Percentiles rank a stretch among this genome's conserved stretches.
Conservation (phyloP, 2,797 vertebrate species). For the Siniperca scherzeri region DNA sequence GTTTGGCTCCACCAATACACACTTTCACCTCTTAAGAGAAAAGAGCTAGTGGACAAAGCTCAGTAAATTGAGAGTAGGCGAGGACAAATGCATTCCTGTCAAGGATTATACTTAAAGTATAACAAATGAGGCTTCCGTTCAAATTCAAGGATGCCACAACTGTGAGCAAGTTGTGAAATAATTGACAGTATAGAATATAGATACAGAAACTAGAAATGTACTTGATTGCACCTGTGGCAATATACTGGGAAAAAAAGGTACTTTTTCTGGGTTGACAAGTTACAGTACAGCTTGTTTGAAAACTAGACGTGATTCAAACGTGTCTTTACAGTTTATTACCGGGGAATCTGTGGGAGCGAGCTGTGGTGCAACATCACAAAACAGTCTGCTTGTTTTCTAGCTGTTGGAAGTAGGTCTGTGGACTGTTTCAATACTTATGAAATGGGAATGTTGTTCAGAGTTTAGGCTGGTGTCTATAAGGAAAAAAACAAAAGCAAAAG, state of each 20-base stretch:
- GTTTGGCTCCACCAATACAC: not conserved
- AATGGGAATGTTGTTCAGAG: conserved; percentile 4
- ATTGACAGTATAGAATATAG: too few species aligned
- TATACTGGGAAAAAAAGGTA: not conserved
- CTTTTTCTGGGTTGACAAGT: not conserved
- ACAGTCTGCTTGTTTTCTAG: not conserved
- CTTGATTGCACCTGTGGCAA: too few species aligned
- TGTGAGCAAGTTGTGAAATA: too few species aligned
- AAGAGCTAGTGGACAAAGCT: not conserved
- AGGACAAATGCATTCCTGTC: not conserved
- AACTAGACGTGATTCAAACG: not conserved
- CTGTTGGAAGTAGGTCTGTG: not conserved
- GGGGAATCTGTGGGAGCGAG: not conserved
- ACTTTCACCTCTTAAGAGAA: not conserved
- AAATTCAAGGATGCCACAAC: not conserved
- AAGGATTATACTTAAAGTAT: not conserved
- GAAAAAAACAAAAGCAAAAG: not conserved
- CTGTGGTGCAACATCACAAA: not conserved
- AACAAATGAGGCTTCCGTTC: not conserved
- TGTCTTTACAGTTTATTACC: not conserved
- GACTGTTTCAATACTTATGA: not conserved
- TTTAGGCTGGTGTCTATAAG: not conserved
- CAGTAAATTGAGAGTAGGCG: not conserved
- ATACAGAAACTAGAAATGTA: too few species aligned
- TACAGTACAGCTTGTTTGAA: not conserved